Evolutionary conservation across 2,797 vertebrate species (phyloP), one percentile per base, ranked within the genome.

Genomic region (Macropus fuliginosus): DNA sequence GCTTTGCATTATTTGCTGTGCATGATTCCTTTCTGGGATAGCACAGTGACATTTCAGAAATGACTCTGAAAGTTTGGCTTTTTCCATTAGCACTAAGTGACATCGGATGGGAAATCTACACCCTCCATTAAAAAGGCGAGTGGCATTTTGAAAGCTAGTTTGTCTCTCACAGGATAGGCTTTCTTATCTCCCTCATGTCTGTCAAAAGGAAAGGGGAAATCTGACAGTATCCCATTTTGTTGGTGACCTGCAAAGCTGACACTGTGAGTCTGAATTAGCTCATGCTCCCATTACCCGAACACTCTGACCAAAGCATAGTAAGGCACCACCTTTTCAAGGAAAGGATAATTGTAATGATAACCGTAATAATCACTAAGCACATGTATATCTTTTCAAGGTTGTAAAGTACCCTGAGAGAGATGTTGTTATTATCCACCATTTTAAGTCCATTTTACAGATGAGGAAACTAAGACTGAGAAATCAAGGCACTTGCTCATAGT

Each of bases 1-100:
- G 24, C 95, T 94, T 50, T 97, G 97, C 96, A 97, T 97, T 98
- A 96, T 97, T 98, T 98, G 97, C 87, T 50, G 74, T 11, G 21
- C 96, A 94, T 97, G 97, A 96, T 96, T 97, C 94, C 55, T 56
- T 96, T 91, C 94, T n/a, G 29, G 93, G 95, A 96, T 96, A 91
- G 95, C 93, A 95, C 29, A 21, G 95, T 40, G 52, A 95, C 92
- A 94, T 96, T 97, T 98, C 95, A 95, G 56, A 96, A 96, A 74
- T 50, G 95, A 97, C 94, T 94, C 34, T 4, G 50, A 81, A 91
- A 97, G 57, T 91, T 54, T 96, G 95, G 94, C 93, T 96, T 97
- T 94, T 96, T 96, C 96, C 95, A 94, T 97, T 94, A 95, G 97
- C 97, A 94, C 91, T 56, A 97, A 96, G 54, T 92, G 57, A 50